Conservation (phyloP, 2,113 vertebrate genomes). For the Pelmatolapia mariae region DNA sequence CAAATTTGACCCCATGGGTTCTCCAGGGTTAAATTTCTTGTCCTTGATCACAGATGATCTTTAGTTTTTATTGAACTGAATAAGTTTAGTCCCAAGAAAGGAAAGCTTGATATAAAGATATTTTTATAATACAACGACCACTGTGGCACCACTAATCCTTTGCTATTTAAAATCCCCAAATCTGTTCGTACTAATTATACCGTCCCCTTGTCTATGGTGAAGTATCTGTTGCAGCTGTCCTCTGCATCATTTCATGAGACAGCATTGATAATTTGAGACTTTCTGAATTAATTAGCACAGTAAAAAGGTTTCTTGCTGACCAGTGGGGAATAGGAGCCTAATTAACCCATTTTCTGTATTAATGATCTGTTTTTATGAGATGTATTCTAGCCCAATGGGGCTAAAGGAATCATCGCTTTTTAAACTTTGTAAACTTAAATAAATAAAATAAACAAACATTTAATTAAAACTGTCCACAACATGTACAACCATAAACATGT, state of each 20-base stretch:
- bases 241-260: constrained; percentile 38
- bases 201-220: background rate
- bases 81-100: background rate
- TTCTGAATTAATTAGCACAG: constrained; percentile 63
- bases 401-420: constrained; percentile 4
- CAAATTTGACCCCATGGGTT: no score
- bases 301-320: constrained; percentile 58
- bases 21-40: no score
- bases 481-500: background rate
- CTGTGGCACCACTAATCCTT: background rate
- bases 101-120: background rate
- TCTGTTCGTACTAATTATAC: background rate
- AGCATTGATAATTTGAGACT: constrained; percentile 50
- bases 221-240: background rate
- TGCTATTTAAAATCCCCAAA: background rate
- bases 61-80: background rate
- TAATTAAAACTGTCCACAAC: background rate
- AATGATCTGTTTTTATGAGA: constrained; percentile 58
- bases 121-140: background rate
- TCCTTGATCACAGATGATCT: background rate
- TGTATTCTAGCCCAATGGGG: constrained; percentile 21
- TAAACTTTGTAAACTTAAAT: constrained; percentile 20
- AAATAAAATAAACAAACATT: background rate
- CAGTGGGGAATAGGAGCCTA: constrained; percentile 63
- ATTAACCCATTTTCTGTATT: constrained; percentile 68